These are phyloP conservation scores for Scleropages formosus DNA, from an alignment of 2,797 vertebrate genomes.

Conservation along the genomic window DNA sequence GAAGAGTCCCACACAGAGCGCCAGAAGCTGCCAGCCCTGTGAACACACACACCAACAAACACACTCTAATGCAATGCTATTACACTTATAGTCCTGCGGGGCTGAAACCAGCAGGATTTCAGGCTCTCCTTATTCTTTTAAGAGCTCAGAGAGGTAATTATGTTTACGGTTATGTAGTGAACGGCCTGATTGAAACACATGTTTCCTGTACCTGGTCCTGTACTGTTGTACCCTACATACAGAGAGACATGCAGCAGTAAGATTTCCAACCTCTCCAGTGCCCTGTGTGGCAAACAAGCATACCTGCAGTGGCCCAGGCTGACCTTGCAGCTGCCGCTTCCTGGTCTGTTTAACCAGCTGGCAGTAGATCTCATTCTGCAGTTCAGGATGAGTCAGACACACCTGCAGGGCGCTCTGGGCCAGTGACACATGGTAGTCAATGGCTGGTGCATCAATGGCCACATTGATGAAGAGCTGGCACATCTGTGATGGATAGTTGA, in stretches of 20 bases:
- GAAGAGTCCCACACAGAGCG: constrained; percentile 90
- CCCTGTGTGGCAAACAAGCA: constrained; percentile 3
- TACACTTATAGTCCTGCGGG: background rate
- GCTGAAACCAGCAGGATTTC: too few species aligned
- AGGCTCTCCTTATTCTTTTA: too few species aligned
- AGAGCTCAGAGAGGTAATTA: too few species aligned
- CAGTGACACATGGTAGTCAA: constrained; percentile 96
- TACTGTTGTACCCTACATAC: constrained; percentile 37
- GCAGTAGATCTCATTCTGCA: constrained; percentile 96
- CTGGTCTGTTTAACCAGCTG: constrained; percentile 95
- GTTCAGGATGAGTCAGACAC: constrained; percentile 90
- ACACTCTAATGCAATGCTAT: background rate
- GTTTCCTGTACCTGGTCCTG: too few species aligned
- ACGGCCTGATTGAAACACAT: too few species aligned
- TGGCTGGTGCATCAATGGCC: constrained; percentile 91
- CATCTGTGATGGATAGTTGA: constrained; percentile 69
- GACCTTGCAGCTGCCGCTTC: constrained; percentile 80
- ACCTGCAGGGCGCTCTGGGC: constrained; percentile 95
- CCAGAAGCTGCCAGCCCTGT: constrained; percentile 95
- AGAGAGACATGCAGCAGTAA: constrained; percentile 37
- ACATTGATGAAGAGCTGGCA: constrained; percentile 98
- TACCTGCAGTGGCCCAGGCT: constrained; percentile 88
- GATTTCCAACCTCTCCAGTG: background rate
- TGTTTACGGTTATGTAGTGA: too few species aligned
- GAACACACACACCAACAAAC: background rate